Evolutionary conservation across 2,113 vertebrate species (phyloP).

Genomic region (Clarias gariepinus): DNA sequence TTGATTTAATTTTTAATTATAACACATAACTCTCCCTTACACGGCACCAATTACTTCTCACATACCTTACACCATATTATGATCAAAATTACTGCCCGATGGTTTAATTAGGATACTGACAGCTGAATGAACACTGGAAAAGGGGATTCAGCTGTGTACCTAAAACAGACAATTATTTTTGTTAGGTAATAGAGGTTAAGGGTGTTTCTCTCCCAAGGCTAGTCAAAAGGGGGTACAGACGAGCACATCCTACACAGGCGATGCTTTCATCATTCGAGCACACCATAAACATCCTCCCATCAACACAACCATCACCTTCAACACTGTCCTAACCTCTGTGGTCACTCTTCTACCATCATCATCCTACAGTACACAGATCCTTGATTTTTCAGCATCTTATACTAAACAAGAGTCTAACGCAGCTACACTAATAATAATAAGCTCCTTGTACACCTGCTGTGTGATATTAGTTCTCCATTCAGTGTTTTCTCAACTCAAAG

Average conservation of each 20-base stretch:
- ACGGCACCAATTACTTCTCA: neutral
- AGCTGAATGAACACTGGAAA: neutral
- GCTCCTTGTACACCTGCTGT: constrained; percentile 17
- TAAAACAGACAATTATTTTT: neutral
- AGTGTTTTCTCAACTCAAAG: neutral
- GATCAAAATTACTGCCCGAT: neutral
- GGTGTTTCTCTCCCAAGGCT: neutral
- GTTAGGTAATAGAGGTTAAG: neutral
- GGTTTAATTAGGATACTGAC: neutral
- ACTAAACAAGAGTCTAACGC: neutral
- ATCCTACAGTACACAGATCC: neutral
- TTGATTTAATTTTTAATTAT: neutral
- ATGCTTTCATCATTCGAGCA: neutral
- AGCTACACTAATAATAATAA: constrained; percentile 24
- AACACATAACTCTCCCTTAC: no score
- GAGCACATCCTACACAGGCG: neutral
- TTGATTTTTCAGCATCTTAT: neutral
- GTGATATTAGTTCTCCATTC: constrained; percentile 7
- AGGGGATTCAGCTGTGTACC: neutral
- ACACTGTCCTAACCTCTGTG: neutral
- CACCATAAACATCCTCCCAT: neutral
- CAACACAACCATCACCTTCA: neutral
- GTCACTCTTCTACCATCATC: neutral
- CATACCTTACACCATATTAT: neutral
- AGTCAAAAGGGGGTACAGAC: neutral